A percentile compares a stretch with the other conserved stretches of the same genome.
Evolutionary conservation across 1,140 invertebrate species (phyloP).

Genomic region (Pantala flavescens): DNA sequence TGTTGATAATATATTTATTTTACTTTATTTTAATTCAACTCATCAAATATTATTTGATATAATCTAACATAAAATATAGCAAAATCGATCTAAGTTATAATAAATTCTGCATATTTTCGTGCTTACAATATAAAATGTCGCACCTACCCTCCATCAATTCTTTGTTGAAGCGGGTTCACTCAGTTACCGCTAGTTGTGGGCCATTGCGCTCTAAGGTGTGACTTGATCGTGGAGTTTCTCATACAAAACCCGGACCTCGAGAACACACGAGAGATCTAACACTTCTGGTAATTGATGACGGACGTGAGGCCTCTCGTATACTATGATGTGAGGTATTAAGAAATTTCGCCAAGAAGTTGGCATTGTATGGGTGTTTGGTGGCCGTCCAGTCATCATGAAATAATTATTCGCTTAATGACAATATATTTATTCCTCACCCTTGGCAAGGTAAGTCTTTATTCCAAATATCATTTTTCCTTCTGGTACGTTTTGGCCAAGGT

Average conservation of each 20-base stretch:
- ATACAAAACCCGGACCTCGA: neutral
- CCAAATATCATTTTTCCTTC: neutral
- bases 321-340: neutral
- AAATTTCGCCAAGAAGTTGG: neutral
- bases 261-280: neutral
- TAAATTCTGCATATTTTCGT: too few relatives aligned
- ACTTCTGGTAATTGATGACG: neutral
- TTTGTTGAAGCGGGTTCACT: too few relatives aligned
- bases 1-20: too few relatives aligned
- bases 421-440: neutral
- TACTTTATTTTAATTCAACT: too few relatives aligned
- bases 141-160: too few relatives aligned
- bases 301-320: neutral
- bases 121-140: too few relatives aligned
- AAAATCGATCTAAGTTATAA: too few relatives aligned
- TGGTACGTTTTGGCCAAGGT: neutral
- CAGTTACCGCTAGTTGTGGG: too few relatives aligned
- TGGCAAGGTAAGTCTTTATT: neutral
- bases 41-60: too few relatives aligned
- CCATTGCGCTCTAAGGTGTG: neutral
- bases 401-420: neutral
- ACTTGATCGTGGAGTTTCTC: neutral
- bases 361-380: neutral
- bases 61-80: too few relatives aligned
- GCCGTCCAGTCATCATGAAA: neutral